These are phyloP conservation scores for Eupithecia insigniata DNA, from an alignment of 2,888 invertebrate species.

Conservation along the genomic window DNA sequence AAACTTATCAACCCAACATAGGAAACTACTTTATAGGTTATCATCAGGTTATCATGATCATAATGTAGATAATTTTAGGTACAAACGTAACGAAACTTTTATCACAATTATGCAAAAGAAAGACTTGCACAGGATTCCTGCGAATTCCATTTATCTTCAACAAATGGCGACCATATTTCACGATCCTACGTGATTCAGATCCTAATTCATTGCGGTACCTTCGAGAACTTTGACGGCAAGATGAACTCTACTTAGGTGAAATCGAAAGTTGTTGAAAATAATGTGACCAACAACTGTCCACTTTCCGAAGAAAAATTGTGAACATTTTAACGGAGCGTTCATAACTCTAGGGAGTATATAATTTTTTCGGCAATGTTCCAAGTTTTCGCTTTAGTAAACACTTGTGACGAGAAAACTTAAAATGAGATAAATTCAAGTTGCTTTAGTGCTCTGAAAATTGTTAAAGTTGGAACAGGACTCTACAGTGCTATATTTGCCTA, in stretches of 20 bases:
- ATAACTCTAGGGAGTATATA: conserved; percentile 15
- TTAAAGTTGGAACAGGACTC: conserved; percentile 18
- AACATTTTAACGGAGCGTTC: conserved; percentile 28
- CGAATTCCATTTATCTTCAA: conserved; percentile 45
- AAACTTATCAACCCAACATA: background rate
- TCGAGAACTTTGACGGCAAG: conserved; percentile 46
- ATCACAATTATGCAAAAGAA: conserved; percentile 25
- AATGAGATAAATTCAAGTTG: conserved; percentile 25
- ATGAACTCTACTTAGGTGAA: conserved; percentile 43
- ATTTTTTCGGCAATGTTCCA: conserved; percentile 38
- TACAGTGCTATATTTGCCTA: background rate
- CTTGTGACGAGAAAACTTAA: conserved; percentile 41
- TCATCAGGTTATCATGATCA: background rate
- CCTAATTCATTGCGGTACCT: conserved; percentile 48
- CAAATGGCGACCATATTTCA: conserved; percentile 60
- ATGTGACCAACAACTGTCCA: conserved; percentile 41
- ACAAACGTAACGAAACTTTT: conserved; percentile 12
- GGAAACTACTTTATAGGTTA: background rate
- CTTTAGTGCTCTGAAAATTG: conserved; percentile 25
- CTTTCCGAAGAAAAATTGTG: conserved; percentile 35
- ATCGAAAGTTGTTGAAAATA: conserved; percentile 45
- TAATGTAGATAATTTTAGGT: background rate
- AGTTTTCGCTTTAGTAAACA: conserved; percentile 39
- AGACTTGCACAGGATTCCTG: conserved; percentile 39
- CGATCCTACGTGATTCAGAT: conserved; percentile 59